phyloP scores from a whole-genome alignment of 2,888 invertebrate genomes.

The Cephus rjabovi region DNA sequence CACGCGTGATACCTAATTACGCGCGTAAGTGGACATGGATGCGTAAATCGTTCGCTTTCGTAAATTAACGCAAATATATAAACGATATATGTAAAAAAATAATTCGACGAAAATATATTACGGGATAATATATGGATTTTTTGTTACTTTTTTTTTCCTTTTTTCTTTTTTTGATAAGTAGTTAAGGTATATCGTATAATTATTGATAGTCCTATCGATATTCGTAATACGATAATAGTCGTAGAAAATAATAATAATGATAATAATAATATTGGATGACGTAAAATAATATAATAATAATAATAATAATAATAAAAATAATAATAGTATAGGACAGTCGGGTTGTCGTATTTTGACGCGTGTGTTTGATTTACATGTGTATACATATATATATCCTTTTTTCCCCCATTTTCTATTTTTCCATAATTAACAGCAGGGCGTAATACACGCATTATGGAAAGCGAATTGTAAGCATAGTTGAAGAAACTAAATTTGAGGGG shows the following conservation, averaged over 20 bases:
- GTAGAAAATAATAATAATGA: constrained; percentile 28
- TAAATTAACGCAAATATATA: constrained; percentile 7
- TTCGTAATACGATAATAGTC: constrained; percentile 36
- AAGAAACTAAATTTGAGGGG: neutral
- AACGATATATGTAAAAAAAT: constrained; percentile 37
- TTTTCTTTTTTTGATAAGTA: neutral
- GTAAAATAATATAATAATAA: constrained; percentile 21
- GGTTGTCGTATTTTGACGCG: constrained; percentile 27
- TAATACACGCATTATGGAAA: no score
- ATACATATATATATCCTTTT: constrained; percentile 13
- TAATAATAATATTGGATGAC: constrained; percentile 18
- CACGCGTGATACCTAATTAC: no score
- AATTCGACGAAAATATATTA: constrained; percentile 41
- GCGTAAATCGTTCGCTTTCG: no score
- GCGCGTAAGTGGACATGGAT: no score
- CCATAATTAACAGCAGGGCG: no score
- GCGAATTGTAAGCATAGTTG: neutral
- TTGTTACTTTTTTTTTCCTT: neutral
- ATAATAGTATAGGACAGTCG: constrained; percentile 34
- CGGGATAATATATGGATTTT: constrained; percentile 41
- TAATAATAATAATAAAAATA: constrained; percentile 12
- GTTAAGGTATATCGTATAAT: constrained; percentile 6
- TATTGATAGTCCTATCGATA: constrained; percentile 16
- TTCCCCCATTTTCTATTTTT: neutral
- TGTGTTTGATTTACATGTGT: constrained; percentile 30